Evolutionary conservation across 2,113 vertebrate species (phyloP), one percentile per base, ranked within the genome.

Genomic region (Pollachius pollachius): DNA sequence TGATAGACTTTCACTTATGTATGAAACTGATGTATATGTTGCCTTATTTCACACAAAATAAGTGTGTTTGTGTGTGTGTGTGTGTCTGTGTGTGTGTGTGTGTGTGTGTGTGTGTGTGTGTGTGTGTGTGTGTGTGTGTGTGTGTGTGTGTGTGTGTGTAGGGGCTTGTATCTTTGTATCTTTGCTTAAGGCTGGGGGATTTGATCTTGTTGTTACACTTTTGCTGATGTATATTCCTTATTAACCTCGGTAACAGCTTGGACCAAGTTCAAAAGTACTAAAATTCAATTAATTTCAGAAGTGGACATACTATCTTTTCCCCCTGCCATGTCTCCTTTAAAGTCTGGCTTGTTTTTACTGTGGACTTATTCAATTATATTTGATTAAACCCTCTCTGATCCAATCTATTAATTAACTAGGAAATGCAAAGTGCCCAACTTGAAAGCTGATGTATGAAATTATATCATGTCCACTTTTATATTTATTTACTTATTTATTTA

Each of bases 371-470:
- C 91, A 91, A 92, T 93, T 93, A 92, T 87, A 91, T 92, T 93
- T 92, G 91, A 93, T 93, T 92, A 93, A 92, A 92, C 90, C 87
- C 86, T 73, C 90, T 91, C 90, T 89, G 92, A 93, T 93, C 92
- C 91, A 91, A 93, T 93, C 92, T 92, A 92, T 93, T 93, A 93
- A 93, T 93, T 93, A 93, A 93, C 90, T 89, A 79, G 75, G 85
- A 91, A 92, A 91, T 90, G 90, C 90, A 89, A 84, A 90, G 86
- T 90, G 87, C 78, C 87, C 70, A 65, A 91, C 89, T 89, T 90
- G 87, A 91, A 91, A 91, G 90, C 81, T 65, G 79, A 89, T 89
- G 87, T 90, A 85, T 90, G 87, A 91, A 90, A 88, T 91, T 88
- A 87, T 87, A 91, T 90, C 83, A 87, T 89, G 87, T 88, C 86